Percentiles rank a stretch among this genome's conserved stretches.
Conservation (phyloP, 2,888 invertebrate species). For the Schizaphis graminum region DNA sequence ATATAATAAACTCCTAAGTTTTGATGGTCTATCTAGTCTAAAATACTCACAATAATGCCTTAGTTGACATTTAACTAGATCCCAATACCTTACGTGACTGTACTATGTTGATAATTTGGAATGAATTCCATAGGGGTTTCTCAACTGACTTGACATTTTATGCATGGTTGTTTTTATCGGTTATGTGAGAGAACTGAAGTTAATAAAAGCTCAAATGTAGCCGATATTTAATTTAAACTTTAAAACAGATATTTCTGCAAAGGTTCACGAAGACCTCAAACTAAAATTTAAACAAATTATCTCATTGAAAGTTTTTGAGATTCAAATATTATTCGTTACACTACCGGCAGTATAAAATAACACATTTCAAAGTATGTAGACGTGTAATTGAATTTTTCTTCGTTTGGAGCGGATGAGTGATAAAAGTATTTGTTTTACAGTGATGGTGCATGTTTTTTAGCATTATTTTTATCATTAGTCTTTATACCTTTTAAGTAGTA, state of each 20-base stretch:
- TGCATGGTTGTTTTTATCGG: neutral
- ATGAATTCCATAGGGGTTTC: neutral
- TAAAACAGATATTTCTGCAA: neutral
- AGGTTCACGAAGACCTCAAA: neutral
- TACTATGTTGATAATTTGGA: neutral
- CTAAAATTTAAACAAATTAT: constrained; percentile 20
- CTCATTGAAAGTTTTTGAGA: neutral
- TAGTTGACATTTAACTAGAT: neutral
- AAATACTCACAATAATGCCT: neutral
- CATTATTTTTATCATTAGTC: neutral
- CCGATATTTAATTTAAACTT: constrained; percentile 30
- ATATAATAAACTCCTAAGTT: neutral
- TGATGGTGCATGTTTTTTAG: neutral
- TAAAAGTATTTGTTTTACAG: neutral
- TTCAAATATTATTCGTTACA: neutral
- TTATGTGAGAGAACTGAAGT: neutral
- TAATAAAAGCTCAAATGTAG: neutral
- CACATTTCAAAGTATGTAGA: neutral
- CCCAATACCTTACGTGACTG: neutral
- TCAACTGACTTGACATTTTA: neutral
- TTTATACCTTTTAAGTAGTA: neutral
- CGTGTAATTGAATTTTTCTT: constrained; percentile 2
- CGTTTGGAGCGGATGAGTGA: neutral
- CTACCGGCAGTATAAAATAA: neutral
- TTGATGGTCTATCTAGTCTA: neutral